A percentile compares a stretch with the other conserved stretches of the same genome.
These are phyloP conservation scores for Limnodromus scolopaceus DNA, from an alignment of 2,797 vertebrate genomes.

Conservation along the genomic window DNA sequence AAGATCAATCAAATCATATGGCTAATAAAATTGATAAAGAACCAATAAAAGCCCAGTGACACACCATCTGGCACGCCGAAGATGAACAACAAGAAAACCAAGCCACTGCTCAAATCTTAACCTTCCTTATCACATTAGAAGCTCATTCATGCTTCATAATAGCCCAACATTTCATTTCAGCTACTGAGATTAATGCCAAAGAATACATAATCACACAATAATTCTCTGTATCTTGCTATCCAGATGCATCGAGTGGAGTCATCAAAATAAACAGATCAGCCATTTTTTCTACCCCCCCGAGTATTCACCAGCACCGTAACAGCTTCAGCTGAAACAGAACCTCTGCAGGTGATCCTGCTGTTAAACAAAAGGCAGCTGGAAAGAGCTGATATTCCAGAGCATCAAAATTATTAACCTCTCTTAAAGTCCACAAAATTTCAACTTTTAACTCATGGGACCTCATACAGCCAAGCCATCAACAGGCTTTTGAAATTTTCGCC, in stretches of 20 bases:
- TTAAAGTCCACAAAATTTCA: not conserved
- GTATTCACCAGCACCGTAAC: not conserved
- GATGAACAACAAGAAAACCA: conserved; percentile 56
- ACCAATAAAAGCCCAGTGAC: conserved; percentile 61
- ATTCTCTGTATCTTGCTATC: conserved; percentile 25
- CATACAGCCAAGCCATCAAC: not conserved
- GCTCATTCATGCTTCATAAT: conserved; percentile 2
- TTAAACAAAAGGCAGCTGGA: conserved; percentile 6
- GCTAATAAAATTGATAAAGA: conserved; percentile 80
- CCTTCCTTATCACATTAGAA: conserved; percentile 40
- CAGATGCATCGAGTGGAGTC: not conserved
- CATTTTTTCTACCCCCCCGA: not conserved
- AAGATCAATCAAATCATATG: conserved; percentile 78
- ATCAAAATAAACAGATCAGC: not conserved
- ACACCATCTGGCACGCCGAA: conserved; percentile 34
- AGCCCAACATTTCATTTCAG: conserved; percentile 27
- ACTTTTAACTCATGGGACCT: not conserved
- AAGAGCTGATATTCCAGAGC: conserved; percentile 12
- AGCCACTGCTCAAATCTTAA: conserved; percentile 21
- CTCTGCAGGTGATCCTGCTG: not conserved
- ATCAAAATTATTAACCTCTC: not conserved
- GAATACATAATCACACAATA: conserved; percentile 16
- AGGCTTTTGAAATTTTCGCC: not conserved
- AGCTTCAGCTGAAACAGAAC: not conserved
- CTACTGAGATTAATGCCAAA: conserved; percentile 34